A percentile compares a stretch with the other conserved stretches of the same genome.
Evolutionary conservation across 1,140 invertebrate species (phyloP).

Genomic region (Nixonia krombeini): DNA sequence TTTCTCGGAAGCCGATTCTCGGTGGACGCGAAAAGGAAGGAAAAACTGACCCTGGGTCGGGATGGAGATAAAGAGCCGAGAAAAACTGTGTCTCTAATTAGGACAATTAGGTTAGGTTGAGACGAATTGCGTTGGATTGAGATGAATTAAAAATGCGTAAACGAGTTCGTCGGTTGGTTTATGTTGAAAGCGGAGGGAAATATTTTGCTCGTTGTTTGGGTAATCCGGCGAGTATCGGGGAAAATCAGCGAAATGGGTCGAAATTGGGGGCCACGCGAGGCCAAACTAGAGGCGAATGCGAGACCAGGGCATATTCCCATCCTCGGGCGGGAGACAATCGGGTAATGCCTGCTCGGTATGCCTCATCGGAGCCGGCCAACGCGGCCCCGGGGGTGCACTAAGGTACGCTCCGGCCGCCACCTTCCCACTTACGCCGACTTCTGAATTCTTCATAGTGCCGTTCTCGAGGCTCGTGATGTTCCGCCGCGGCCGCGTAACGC

Average conservation of each 20-base stretch:
- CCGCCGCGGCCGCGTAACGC: too few relatives aligned
- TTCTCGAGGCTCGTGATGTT: neutral
- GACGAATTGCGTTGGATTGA: too few relatives aligned
- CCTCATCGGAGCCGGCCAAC: slow-evolving; percentile 46
- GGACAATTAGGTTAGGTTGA: too few relatives aligned
- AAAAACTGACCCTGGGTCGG: slow-evolving; percentile 15
- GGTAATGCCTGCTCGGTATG: slow-evolving; percentile 71
- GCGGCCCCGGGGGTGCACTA: slow-evolving; percentile 62
- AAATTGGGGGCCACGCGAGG: slow-evolving; percentile 24
- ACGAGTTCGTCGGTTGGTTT: too few relatives aligned
- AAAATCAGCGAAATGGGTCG: neutral
- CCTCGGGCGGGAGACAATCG: slow-evolving; percentile 62
- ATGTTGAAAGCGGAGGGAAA: too few relatives aligned
- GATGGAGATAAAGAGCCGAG: too few relatives aligned
- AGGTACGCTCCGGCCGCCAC: slow-evolving; percentile 43
- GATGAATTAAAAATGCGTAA: too few relatives aligned
- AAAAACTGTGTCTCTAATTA: too few relatives aligned
- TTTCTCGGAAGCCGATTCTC: too few relatives aligned
- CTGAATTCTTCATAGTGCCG: slow-evolving; percentile 51
- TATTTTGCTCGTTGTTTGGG: too few relatives aligned
- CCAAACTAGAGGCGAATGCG: slow-evolving; percentile 31
- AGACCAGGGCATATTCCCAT: slow-evolving; percentile 24
- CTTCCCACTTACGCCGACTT: slow-evolving; percentile 37
- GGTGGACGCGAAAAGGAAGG: slow-evolving; percentile 44
- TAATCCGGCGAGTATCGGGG: slow-evolving; percentile 41